These are phyloP conservation scores for Hypolimnas misippus DNA, from an alignment of 2,888 invertebrate genomes.

Conservation along the genomic window DNA sequence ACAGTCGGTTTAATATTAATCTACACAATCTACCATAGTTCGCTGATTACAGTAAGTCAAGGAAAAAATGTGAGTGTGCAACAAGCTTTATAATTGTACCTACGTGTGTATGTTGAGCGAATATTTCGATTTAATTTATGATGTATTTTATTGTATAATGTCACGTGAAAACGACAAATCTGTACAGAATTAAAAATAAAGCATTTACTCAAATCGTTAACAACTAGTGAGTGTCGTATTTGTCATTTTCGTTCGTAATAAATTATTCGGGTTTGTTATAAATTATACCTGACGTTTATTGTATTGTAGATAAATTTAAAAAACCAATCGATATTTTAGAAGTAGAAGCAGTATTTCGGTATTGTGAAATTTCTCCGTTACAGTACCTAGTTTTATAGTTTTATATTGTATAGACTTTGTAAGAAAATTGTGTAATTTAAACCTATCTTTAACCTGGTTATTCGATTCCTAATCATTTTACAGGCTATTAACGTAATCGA, in stretches of 20 bases:
- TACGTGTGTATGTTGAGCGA: slow-evolving; percentile 61
- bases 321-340: slow-evolving; percentile 66
- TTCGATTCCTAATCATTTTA: slow-evolving; percentile 43
- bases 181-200: slow-evolving; percentile 46
- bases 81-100: slow-evolving; percentile 72
- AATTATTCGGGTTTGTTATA: slow-evolving; percentile 56
- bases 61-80: slow-evolving; percentile 59
- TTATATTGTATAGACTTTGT: slow-evolving; percentile 69
- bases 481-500: slow-evolving; percentile 36
- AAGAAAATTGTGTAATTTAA: slow-evolving; percentile 53
- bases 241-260: slow-evolving; percentile 65
- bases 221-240: slow-evolving; percentile 53
- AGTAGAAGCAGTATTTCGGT: slow-evolving; percentile 78
- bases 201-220: slow-evolving; percentile 62
- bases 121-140: slow-evolving; percentile 69
- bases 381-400: slow-evolving; percentile 76
- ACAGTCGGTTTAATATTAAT: slow-evolving; percentile 6
- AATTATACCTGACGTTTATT: slow-evolving; percentile 58
- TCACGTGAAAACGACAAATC: slow-evolving; percentile 64
- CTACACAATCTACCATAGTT: slow-evolving; percentile 47
- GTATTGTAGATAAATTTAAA: slow-evolving; percentile 60
- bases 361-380: slow-evolving; percentile 66
- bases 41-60: slow-evolving; percentile 52
- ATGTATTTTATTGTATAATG: slow-evolving; percentile 61
- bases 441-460: slow-evolving; percentile 45